phyloP scores from a whole-genome alignment of 2,113 vertebrate genomes.

The Ctenomys sociabilis region DNA sequence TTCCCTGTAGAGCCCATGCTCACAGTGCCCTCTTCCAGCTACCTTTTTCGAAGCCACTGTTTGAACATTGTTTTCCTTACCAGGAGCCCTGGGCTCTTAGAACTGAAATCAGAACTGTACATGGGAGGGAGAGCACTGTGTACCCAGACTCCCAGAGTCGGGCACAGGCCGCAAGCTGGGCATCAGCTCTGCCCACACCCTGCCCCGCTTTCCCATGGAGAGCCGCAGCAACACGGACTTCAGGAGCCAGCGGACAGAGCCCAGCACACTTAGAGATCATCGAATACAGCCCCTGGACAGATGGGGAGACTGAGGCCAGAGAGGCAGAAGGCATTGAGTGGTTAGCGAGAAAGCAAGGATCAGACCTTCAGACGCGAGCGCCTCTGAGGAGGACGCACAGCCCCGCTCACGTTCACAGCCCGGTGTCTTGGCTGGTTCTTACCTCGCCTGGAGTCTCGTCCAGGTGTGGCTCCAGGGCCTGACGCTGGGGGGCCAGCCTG shows the following conservation, averaged over 20 bases:
- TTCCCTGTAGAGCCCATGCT: not conserved
- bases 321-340: not conserved
- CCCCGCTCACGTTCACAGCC: not conserved
- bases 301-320: slow-evolving; percentile 48
- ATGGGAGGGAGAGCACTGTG: not conserved
- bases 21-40: not conserved
- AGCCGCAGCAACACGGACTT: not conserved
- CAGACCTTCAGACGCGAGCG: not conserved
- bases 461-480: slow-evolving; percentile 47
- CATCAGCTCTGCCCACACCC: not conserved
- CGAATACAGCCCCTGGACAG: not conserved
- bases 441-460: slow-evolving; percentile 69
- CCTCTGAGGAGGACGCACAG: not conserved
- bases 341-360: not conserved
- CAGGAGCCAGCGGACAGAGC: not conserved
- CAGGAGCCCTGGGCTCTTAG: slow-evolving; percentile 24
- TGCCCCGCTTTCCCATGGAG: not conserved
- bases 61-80: slow-evolving; percentile 57
- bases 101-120: not conserved
- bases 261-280: not conserved
- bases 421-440: slow-evolving; percentile 11
- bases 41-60: slow-evolving; percentile 21
- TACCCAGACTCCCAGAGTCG: not conserved
- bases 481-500: not conserved
- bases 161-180: not conserved